Base-by-base conservation (phyloP, 2,888 invertebrate species). In the Spilosoma lubricipeda region DNA sequence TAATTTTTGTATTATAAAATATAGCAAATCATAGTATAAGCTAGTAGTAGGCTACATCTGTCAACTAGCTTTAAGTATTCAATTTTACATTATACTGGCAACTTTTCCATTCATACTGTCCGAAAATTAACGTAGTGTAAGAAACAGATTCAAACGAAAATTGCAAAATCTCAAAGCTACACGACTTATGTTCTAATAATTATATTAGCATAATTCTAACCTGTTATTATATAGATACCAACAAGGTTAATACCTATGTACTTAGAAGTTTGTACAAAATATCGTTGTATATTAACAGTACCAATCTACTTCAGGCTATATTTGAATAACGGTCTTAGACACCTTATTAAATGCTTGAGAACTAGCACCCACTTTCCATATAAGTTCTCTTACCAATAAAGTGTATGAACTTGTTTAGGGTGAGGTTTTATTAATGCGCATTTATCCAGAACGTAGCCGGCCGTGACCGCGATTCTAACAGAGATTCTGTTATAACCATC, bases 351-450 rank as follows among this genome's bases (percentile, higher is more conserved):
- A 76, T 73, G 48, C 36, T 45, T 52, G 64, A 48, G 65, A 73
- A 71, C 74, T 69, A 72, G 67, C 72, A 76, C 66, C 71, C 65
- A 80, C 82, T 83, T 83, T 83, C 83, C 76, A 82, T 70, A 66
- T 73, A 65, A 52, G 76, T 81, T 82, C 78, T 77, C 78, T 70
- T 73, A 77, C 77, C 64, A 76, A 78, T 81, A 80, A 74, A 81
- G 74, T 75, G 42, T 72, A 33, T 75, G 36, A 48, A 74, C 45
- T 66, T 33, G 42, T 70, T 70, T 45, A 71, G 33, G 65, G 39
- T 56, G 42, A 36, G 72, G 72, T 72, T 67, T 45, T 67, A 42
- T 59, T 67, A n/a, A 63, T 15, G 56, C 69, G 27, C 33, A 70
- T 18, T 27, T 70, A 56, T 56, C 52, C 36, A 70, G 18, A 27